Conservation (phyloP, 1,140 invertebrate genomes). For the Halesus radiatus region DNA sequence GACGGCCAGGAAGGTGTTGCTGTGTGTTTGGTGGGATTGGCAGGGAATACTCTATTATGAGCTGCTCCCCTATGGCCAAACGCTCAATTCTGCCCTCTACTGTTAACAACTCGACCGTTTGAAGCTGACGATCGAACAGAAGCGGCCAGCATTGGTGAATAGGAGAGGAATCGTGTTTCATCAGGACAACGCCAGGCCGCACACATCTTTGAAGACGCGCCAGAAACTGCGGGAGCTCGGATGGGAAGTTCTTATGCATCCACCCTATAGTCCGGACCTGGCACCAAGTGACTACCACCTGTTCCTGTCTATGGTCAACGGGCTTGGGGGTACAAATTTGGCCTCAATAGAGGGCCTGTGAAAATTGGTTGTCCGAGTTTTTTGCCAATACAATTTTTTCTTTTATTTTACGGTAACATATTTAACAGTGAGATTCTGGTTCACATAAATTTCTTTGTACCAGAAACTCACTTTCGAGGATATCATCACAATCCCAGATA, state of each 20-base stretch:
- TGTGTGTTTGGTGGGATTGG: slow-evolving; percentile 20
- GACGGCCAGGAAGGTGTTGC: slow-evolving; percentile 19
- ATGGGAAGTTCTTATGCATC: slow-evolving; percentile 22
- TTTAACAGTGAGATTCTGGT: no score
- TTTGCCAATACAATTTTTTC: slow-evolving; percentile 23
- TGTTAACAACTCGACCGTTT: slow-evolving; percentile 22
- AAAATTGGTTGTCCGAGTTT: slow-evolving; percentile 24
- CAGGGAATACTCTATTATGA: slow-evolving; percentile 24
- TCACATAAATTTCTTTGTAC: no score
- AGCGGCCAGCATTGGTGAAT: slow-evolving; percentile 20
- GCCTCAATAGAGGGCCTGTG: slow-evolving; percentile 17
- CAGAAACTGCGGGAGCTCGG: no score
- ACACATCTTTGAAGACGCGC: slow-evolving; percentile 15
- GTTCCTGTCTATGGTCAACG: slow-evolving; percentile 15
- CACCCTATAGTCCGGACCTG: slow-evolving; percentile 22
- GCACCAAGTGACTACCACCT: slow-evolving; percentile 21
- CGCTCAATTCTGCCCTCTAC: slow-evolving; percentile 15
- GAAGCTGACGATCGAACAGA: slow-evolving; percentile 17
- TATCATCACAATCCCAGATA: no score
- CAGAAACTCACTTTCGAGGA: no score
- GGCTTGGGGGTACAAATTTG: slow-evolving; percentile 15
- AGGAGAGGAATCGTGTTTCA: slow-evolving; percentile 18
- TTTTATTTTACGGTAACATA: no score
- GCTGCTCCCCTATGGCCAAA: slow-evolving; percentile 20
- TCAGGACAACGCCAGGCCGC: slow-evolving; percentile 18